Conservation (phyloP, 1,140 invertebrate species). For the Melipona quadrifasciata region DNA sequence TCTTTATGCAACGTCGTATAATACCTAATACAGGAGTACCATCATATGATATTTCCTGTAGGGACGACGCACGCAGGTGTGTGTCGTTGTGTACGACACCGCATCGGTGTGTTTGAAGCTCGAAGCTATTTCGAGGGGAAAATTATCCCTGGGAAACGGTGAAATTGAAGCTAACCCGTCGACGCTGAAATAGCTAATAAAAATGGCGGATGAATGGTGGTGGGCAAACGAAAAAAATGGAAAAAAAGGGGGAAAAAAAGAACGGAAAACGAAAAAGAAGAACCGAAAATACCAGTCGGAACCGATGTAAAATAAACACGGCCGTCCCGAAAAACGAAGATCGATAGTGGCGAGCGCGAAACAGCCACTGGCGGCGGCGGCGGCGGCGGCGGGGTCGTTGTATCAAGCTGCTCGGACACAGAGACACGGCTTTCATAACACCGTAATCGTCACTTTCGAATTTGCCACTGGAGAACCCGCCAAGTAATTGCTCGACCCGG, state of each 20-base stretch:
- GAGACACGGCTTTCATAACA: conserved; percentile 20
- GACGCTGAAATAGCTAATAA: conserved; percentile 15
- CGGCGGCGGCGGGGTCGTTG: not conserved
- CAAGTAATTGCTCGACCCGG: conserved; percentile 56
- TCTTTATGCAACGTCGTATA: conserved; percentile 6
- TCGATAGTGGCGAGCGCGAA: not conserved
- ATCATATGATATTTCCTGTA: not conserved
- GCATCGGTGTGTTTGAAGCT: not conserved
- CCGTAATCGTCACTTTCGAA: conserved; percentile 62
- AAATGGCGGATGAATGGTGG: conserved; percentile 6
- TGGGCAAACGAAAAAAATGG: not conserved
- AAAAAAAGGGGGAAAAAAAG: too few species aligned
- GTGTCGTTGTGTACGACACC: not conserved
- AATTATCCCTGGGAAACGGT: conserved; percentile 13
- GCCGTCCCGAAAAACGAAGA: not conserved
- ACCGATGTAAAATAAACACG: not conserved
- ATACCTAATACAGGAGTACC: not conserved
- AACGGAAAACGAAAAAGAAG: too few species aligned
- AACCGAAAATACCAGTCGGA: not conserved
- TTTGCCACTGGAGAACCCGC: conserved; percentile 47
- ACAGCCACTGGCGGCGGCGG: not conserved
- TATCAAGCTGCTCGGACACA: not conserved
- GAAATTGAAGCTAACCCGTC: conserved; percentile 1
- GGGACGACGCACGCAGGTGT: not conserved
- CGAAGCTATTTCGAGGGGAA: not conserved